Percentiles rank a stretch among this genome's conserved stretches.
phyloP scores from a whole-genome alignment of 2,888 invertebrate species.

The Zhuqinia jingwanae region DNA sequence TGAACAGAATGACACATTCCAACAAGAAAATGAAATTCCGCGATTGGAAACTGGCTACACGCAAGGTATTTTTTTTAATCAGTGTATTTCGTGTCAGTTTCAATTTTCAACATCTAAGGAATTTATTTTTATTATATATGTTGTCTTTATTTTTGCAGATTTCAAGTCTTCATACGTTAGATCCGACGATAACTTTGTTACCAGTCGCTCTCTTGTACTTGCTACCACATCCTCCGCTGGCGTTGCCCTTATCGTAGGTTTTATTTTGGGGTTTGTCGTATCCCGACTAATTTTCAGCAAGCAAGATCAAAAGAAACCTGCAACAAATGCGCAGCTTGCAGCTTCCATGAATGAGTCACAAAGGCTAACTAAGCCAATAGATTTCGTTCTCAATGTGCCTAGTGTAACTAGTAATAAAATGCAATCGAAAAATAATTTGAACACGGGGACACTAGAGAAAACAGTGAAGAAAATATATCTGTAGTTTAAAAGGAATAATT shows the following conservation, averaged over 20 bases:
- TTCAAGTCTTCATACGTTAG: slow-evolving; percentile 70
- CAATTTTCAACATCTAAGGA: no score
- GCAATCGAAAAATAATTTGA: slow-evolving; percentile 77
- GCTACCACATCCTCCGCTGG: slow-evolving; percentile 77
- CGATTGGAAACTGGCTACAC: slow-evolving; percentile 61
- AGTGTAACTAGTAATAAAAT: slow-evolving; percentile 67
- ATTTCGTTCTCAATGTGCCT: slow-evolving; percentile 78
- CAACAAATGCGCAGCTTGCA: slow-evolving; percentile 76
- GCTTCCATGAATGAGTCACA: slow-evolving; percentile 77
- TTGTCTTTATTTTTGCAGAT: slow-evolving; percentile 66
- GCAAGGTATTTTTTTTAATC: slow-evolving; percentile 36
- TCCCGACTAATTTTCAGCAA: slow-evolving; percentile 71
- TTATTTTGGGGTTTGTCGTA: slow-evolving; percentile 76
- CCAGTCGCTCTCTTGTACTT: slow-evolving; percentile 74
- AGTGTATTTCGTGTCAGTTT: no score
- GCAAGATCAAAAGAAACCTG: slow-evolving; percentile 74
- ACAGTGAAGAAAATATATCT: slow-evolving; percentile 78
- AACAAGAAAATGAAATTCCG: slow-evolving; percentile 64
- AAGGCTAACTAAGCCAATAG: slow-evolving; percentile 77
- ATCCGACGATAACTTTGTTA: slow-evolving; percentile 65
- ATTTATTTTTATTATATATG: no score
- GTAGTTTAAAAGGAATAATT: slow-evolving; percentile 56
- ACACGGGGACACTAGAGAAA: slow-evolving; percentile 78
- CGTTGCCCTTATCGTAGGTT: slow-evolving; percentile 76
- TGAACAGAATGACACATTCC: slow-evolving; percentile 69